Evolutionary conservation across 2,888 invertebrate species (phyloP).

Genomic region (Cacoxenus indagator): DNA sequence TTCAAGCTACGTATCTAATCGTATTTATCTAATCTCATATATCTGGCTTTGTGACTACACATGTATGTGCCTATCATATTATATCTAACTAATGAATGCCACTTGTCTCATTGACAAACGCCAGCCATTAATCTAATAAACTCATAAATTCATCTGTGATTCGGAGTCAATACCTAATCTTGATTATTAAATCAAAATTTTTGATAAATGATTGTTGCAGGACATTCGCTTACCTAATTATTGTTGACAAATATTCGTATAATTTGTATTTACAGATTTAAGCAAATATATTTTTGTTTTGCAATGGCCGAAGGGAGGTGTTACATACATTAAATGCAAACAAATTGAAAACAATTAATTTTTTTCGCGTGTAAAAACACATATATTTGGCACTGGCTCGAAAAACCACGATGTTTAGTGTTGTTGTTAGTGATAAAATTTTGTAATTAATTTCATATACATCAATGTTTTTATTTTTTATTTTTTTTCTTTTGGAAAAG

Average conservation of each 20-base stretch:
- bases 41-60: no score
- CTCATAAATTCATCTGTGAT: background rate
- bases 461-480: background rate
- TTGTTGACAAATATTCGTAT: constrained; percentile 5
- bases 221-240: constrained; percentile 14
- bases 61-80: no score
- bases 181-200: background rate
- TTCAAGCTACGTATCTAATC: no score
- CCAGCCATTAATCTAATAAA: background rate
- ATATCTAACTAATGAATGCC: background rate
- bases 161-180: background rate
- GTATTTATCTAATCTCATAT: no score
- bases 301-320: constrained; percentile 36
- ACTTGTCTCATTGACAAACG: background rate
- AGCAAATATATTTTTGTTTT: background rate
- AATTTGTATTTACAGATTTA: constrained; percentile 15
- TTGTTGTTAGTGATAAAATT: constrained; percentile 15
- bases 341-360: constrained; percentile 26
- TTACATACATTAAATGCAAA: constrained; percentile 40
- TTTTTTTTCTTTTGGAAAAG: background rate
- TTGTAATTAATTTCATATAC: constrained; percentile 12
- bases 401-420: constrained; percentile 30
- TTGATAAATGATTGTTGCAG: background rate
- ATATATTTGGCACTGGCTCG: background rate
- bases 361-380: constrained; percentile 23